Conservation (phyloP, 2,113 vertebrate species). For the Chionis minor region DNA sequence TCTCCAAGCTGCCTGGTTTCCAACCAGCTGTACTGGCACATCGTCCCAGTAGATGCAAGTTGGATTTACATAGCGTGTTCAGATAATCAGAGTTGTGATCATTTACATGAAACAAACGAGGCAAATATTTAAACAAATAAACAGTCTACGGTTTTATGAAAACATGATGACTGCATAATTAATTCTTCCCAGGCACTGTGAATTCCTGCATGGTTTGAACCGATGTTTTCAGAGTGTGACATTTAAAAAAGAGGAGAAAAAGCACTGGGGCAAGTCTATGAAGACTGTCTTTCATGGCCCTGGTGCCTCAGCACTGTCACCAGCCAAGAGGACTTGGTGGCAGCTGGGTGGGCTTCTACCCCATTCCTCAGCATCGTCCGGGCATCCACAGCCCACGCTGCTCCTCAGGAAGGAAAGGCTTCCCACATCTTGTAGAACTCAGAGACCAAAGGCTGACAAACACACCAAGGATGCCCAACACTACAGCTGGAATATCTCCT, state of each 20-base stretch:
- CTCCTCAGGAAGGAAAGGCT: neutral
- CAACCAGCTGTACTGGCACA: neutral
- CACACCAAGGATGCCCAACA: no score
- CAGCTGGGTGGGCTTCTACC: neutral
- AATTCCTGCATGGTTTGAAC: neutral
- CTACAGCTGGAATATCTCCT: neutral
- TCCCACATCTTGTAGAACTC: neutral
- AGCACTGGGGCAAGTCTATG: neutral
- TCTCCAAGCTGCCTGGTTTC: neutral
- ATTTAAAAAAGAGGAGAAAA: neutral
- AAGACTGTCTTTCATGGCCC: neutral
- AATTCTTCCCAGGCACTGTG: neutral
- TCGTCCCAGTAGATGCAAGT: neutral
- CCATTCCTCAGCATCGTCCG: neutral
- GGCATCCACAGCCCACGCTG: rapidly evolving
- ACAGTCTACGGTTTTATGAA: neutral
- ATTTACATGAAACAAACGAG: neutral
- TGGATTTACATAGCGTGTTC: neutral
- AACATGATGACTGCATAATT: neutral
- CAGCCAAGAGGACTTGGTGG: neutral
- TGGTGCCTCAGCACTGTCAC: neutral
- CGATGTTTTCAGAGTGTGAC: neutral
- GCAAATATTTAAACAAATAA: slow-evolving; percentile 38
- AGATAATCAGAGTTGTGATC: neutral
- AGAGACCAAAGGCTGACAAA: neutral